These are phyloP conservation scores for Lepus americanus DNA, from an alignment of 2,113 vertebrate genomes.

Conservation along the genomic window DNA sequence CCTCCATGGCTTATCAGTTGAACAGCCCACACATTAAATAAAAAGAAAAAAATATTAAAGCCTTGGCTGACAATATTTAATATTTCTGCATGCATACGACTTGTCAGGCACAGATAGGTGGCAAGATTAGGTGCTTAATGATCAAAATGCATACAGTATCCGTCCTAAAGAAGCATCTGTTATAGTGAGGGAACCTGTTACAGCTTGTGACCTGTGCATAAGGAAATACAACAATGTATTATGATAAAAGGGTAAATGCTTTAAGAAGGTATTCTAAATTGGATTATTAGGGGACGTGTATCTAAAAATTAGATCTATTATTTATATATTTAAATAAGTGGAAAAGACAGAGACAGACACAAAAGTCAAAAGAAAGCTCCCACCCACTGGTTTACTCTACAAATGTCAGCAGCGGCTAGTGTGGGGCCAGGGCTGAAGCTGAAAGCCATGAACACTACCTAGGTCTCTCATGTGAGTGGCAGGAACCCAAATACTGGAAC, in stretches of 20 bases:
- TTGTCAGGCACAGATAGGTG: not conserved
- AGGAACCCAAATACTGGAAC: too few species aligned
- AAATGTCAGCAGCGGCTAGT: too few species aligned
- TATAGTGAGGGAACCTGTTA: not conserved
- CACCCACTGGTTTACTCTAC: too few species aligned
- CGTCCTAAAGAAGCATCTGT: not conserved
- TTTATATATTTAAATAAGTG: too few species aligned
- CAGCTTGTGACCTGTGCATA: rapidly evolving
- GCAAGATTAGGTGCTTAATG: not conserved
- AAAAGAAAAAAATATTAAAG: conserved; percentile 37
- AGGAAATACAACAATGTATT: not conserved
- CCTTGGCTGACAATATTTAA: not conserved
- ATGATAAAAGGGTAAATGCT: not conserved
- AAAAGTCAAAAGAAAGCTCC: too few species aligned
- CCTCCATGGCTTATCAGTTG: not conserved
- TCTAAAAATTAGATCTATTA: not conserved
- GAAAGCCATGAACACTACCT: too few species aligned
- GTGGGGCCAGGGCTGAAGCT: too few species aligned
- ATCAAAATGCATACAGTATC: not conserved
- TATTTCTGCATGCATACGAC: not conserved
- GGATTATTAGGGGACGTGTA: not conserved
- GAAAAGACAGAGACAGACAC: too few species aligned
- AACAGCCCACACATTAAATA: conserved; percentile 66
- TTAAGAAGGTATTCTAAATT: not conserved
- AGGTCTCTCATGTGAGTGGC: too few species aligned